Base-by-base conservation (phyloP, 2,888 invertebrate genomes). In the Brenthis hecate region DNA sequence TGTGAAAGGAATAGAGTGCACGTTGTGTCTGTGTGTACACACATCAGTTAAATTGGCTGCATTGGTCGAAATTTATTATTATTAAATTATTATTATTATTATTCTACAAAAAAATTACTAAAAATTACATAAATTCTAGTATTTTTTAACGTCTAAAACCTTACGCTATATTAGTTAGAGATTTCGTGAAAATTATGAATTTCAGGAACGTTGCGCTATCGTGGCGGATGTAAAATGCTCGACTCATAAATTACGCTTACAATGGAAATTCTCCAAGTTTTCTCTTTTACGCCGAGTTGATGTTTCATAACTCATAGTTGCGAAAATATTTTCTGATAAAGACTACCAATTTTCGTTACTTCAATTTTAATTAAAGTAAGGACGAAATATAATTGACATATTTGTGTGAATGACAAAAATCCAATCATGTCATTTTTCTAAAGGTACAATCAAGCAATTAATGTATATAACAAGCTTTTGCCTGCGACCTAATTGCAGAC, bases 231-330 rank as follows among this genome's bases (percentile, higher is more conserved):
- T 64, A 48, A 64, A 56, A 56, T 16, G 19, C 19, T 13, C 23
- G n/a, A 47, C 50, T 64, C 56, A 56, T 64, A 64, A 56, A 64
- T 64, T 56, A 48, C 32, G 64, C 48, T 64, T 50, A 56, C 56
- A 28, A 56, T 55, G 23, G 32, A 64, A 64, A 56, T 56, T 56
- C 50, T 19, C 48, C 6, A 64, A 56, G 14, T 56, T 60, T 60
- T 60, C 50, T 13, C 55, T 55, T 61, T 61, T 51, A 61, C n/a
- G 13, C 51, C 13, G 8, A 61, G 61, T 28, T 61, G 28, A 43
- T 43, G 2, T 51, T 28, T 32, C 28, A 51, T 61, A 28, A 51
- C n/a, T n/a, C 51, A 51, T 16, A 51, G 13, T 51, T 28, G 14
- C 32, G 16, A 32, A 61, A 19, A 28, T 51, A 51, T 61, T 23